Conservation (phyloP, 2,113 vertebrate genomes). For the Spilogale gracilis region DNA sequence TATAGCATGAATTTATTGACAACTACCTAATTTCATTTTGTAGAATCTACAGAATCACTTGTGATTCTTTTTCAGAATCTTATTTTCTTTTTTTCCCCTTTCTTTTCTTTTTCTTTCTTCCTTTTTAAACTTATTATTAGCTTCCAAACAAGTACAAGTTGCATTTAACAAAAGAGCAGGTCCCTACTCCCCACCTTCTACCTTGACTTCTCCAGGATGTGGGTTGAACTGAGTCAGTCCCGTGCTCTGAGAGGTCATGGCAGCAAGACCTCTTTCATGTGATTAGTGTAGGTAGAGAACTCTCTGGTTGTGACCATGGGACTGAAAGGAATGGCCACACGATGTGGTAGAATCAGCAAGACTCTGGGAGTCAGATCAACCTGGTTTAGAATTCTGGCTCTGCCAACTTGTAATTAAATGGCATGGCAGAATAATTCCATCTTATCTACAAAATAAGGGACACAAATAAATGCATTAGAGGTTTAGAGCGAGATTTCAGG, state of each 20-base stretch:
- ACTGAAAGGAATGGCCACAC: background rate
- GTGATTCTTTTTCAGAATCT: background rate
- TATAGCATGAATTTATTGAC: background rate
- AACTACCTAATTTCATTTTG: constrained; percentile 40
- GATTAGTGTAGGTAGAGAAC: background rate
- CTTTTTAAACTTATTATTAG: background rate
- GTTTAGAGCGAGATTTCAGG: background rate
- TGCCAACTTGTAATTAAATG: constrained; percentile 45
- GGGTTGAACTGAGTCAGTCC: background rate
- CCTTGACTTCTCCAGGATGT: background rate
- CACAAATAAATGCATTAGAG: constrained; percentile 59
- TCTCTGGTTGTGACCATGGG: background rate
- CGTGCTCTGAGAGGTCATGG: background rate
- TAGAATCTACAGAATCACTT: background rate
- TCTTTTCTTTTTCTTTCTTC: background rate
- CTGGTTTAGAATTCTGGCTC: constrained; percentile 47
- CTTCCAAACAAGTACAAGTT: constrained; percentile 2
- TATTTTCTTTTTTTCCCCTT: background rate
- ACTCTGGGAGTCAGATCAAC: background rate
- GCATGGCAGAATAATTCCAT: constrained; percentile 51
- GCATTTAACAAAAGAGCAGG: background rate
- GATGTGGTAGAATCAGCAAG: background rate
- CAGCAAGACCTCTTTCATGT: background rate
- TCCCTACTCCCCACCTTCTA: background rate
- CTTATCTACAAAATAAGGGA: constrained; percentile 42